These are phyloP conservation scores for Lasius fuliginosus DNA, from an alignment of 2,888 invertebrate species.

Conservation along the genomic window DNA sequence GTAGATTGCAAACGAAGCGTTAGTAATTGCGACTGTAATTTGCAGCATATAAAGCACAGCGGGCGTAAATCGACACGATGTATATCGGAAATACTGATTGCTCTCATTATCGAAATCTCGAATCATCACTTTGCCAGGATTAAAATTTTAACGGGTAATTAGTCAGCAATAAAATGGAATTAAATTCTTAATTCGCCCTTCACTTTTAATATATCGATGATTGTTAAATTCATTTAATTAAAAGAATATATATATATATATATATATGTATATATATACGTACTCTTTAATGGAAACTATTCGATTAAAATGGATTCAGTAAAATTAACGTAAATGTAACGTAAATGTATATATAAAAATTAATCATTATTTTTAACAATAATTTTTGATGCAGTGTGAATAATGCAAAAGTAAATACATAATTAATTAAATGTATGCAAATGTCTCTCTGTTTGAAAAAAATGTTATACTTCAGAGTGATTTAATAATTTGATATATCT, in stretches of 20 bases:
- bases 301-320: background rate
- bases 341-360: no score
- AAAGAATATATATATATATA: background rate
- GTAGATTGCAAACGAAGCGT: slow-evolving; percentile 1
- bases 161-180: slow-evolving; percentile 25
- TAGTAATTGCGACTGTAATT: slow-evolving; percentile 26
- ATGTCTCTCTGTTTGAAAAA: background rate
- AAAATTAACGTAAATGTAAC: background rate
- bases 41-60: slow-evolving; percentile 14
- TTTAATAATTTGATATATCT: slow-evolving; percentile 3
- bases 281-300: background rate
- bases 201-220: slow-evolving; percentile 7
- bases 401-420: background rate
- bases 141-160: slow-evolving; percentile 42
- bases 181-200: slow-evolving; percentile 31
- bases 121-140: slow-evolving; percentile 1
- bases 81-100: background rate
- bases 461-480: background rate
- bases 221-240: slow-evolving; percentile 13
- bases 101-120: slow-evolving; percentile 8
- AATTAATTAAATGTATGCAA: slow-evolving; percentile 3
- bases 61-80: background rate
- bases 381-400: background rate
- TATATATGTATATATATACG: slow-evolving; percentile 2
- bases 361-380: background rate